Evolutionary conservation across 2,113 vertebrate genomes (phyloP), one percentile per base, ranked within the genome.

Genomic region (Neodon shergylaensis): DNA sequence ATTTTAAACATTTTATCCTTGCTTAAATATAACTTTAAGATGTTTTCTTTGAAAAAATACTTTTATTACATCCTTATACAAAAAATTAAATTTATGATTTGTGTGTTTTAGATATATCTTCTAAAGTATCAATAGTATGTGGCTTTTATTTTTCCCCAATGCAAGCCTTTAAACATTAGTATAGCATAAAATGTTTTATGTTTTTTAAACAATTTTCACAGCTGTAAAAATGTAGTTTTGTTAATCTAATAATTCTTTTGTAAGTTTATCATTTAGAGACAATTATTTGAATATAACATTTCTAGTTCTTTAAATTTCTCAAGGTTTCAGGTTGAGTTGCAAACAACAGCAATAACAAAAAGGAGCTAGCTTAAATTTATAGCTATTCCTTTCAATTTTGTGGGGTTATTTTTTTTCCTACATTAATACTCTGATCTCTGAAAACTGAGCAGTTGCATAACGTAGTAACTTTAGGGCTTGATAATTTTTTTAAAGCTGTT

Each of bases 41-140:
- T 82, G 3, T 28, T 81, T 1, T 73, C 49, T 92, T 86, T 95
- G 68, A 61, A 61, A 92, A 81, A 6, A 16, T 77, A 17, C 82
- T 66, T 92, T 95, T 85, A 90, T 87, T 78, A 79, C 16, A 91
- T 76, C 28, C 28, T 84, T 70, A 78, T 10, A 39, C 21, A 93
- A 90, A 90, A 87, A n/a, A 65, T 84, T 93, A 87, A 22, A 76
- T 81, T 76, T 52, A 88, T 83, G 92, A 85, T 95, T 91, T 96
- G 76, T 91, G 66, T 84, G 7, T 78, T 76, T 39, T 94, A 86
- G 24, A 58, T 70, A 73, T 91, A 73, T 81, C 49, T 84, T 81
- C 76, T 54, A n/a, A 92, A 85, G 13, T 36, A 3, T 65, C 24
- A 49, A 39, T 21, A 87, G 24, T 42, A 74, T 94, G 78, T 81